Evolutionary conservation across 2,888 invertebrate genomes (phyloP).

Genomic region (Patella depressa): DNA sequence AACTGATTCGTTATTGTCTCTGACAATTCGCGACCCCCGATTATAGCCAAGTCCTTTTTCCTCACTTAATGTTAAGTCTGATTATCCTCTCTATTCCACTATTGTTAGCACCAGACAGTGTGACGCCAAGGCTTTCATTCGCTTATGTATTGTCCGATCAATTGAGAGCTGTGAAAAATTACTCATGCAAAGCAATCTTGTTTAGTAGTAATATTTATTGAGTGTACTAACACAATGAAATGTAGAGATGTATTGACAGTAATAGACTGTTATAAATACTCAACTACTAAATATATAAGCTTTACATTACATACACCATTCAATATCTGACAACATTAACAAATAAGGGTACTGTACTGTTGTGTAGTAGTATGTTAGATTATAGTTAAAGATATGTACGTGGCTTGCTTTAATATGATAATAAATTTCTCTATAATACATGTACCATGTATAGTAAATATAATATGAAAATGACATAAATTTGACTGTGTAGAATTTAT

Average conservation of each 20-base stretch:
- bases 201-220: not conserved
- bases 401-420: no score
- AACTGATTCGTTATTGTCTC: conserved; percentile 7
- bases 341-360: no score
- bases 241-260: not conserved
- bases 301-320: not conserved
- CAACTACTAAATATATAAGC: not conserved
- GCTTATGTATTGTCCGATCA: conserved; percentile 1
- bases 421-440: no score
- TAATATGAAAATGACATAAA: no score
- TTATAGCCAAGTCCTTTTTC: conserved; percentile 6
- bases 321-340: no score
- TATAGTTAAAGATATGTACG: no score
- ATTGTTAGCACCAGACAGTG: conserved; percentile 9
- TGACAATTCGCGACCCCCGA: conserved; percentile 10
- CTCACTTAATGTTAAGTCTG: conserved; percentile 10
- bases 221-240: not conserved
- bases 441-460: no score
- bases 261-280: conserved; percentile 8
- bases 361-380: no score
- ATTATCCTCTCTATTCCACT: conserved; percentile 7
- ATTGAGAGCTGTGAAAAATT: conserved; percentile 1
- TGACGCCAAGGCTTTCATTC: conserved; percentile 8
- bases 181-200: not conserved
- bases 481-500: no score